Percentiles rank a stretch among this genome's conserved stretches.
Evolutionary conservation across 2,797 vertebrate species (phyloP).

Genomic region (Anableps anableps): DNA sequence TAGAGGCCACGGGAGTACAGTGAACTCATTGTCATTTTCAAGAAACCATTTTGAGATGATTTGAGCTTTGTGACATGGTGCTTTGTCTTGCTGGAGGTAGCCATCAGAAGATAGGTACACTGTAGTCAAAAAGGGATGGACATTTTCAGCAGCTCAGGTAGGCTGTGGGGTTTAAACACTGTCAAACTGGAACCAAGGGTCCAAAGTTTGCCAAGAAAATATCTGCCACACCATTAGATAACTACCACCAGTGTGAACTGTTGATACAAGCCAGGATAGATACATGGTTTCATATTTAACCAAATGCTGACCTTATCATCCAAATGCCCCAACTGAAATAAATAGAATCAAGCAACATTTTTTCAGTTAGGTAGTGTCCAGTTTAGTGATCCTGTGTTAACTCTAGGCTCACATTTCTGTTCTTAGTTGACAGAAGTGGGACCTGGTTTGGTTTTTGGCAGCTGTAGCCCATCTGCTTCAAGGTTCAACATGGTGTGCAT

Average conservation of each 20-base stretch:
- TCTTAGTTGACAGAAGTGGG: neutral
- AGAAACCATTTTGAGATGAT: neutral
- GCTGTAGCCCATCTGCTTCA: neutral
- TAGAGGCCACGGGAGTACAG: neutral
- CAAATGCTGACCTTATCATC: neutral
- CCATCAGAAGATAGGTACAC: slow-evolving; percentile 49
- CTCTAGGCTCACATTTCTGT: neutral
- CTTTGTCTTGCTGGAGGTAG: slow-evolving; percentile 54
- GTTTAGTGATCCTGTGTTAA: neutral
- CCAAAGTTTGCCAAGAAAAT: neutral
- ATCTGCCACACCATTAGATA: neutral
- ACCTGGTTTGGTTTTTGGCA: neutral
- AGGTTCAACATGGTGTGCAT: neutral
- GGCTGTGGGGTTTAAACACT: neutral
- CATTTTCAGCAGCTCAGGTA: slow-evolving; percentile 23
- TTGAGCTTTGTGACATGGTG: neutral
- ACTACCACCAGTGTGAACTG: neutral
- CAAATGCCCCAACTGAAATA: neutral
- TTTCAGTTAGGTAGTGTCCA: neutral
- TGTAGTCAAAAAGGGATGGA: slow-evolving; percentile 37
- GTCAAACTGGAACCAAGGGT: neutral
- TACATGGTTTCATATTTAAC: neutral
- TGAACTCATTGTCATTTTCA: neutral
- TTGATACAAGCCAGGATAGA: neutral
- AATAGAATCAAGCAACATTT: neutral